Percentiles rank a stretch among this genome's conserved stretches.
Evolutionary conservation across 2,888 invertebrate genomes (phyloP).

Genomic region (Aricia artaxerxes): DNA sequence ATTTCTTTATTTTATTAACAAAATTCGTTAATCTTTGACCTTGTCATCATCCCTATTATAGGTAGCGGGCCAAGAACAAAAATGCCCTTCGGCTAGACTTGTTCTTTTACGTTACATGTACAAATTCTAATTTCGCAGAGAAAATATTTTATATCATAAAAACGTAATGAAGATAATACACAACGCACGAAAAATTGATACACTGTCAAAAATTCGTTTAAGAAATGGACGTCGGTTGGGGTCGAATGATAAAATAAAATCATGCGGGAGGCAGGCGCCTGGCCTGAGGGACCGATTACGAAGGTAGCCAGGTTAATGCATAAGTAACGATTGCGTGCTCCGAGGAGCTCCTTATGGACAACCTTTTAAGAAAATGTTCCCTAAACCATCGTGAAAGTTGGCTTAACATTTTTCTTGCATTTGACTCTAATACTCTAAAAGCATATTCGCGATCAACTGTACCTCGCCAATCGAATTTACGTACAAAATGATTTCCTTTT

Average conservation of each 20-base stretch:
- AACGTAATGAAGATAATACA: conserved; percentile 3
- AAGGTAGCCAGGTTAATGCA: conserved; percentile 79
- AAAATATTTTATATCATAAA: background rate
- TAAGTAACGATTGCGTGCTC: conserved; percentile 80
- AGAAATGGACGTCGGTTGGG: conserved; percentile 44
- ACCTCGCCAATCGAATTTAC: conserved; percentile 25
- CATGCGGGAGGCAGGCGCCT: conserved; percentile 53
- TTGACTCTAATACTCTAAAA: conserved; percentile 30
- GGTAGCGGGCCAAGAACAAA: background rate
- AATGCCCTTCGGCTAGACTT: background rate
- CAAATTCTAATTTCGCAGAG: background rate
- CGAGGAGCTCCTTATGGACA: conserved; percentile 52
- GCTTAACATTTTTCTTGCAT: conserved; percentile 33
- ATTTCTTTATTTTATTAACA: no score
- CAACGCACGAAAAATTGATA: conserved; percentile 45
- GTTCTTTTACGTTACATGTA: background rate
- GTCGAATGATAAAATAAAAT: conserved; percentile 61
- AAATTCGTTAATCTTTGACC: no score
- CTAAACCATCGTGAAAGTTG: conserved; percentile 43
- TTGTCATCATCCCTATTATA: background rate
- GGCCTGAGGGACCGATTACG: conserved; percentile 75
- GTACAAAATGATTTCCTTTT: conserved; percentile 31
- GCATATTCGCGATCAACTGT: conserved; percentile 29
- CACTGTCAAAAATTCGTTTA: conserved; percentile 54
- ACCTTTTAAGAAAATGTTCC: conserved; percentile 64